Evolutionary conservation across 2,888 invertebrate genomes (phyloP), one percentile per base, ranked within the genome.

Genomic region (Thera britannica): DNA sequence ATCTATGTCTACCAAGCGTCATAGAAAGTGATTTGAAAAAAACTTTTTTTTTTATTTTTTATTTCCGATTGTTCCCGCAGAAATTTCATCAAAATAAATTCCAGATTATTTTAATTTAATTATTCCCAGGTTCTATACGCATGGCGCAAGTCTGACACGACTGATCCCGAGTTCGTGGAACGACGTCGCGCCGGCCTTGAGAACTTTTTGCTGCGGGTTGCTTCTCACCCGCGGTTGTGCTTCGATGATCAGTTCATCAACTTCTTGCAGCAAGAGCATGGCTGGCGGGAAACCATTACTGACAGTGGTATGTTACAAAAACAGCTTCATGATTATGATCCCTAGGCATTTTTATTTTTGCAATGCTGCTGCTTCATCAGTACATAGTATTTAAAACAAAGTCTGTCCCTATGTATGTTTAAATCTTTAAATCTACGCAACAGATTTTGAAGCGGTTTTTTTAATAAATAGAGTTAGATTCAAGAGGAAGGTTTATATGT

Each of bases 141-240:
- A 2, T 97, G 97, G 97, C 96, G 96, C 74, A 97, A 97, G 85
- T 96, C 96, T 0, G 97, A 97, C 83, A 96, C 97, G 11, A 97
- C 97, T 76, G 97, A 97, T 86, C 96, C 97, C 0, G 97, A 97
- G 83, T 97, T 97, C 85, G 95, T 97, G 46, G 97, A 97, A 85
- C 94, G 97, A n/a, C 93, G 97, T 71, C 93, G 97, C 72, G 97
- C 96, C 2, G 97, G 97, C 0, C 92, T 97, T 1, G 97, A 97
- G 94, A 97, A 97, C 85, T 97, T 97, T 77, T 86, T 97, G 36
- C 88, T 97, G 57, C 93, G 97, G 58, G 95, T 97, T 35, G 97
- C 97, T 0, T 96, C 96, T 0, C 97, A 97, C 86, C 96, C 96
- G 0, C 86, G 95, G 58, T 90, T 97, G 3, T 96, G 96, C 75